Evolutionary conservation across 2,888 invertebrate species (phyloP), one percentile per base, ranked within the genome.

Genomic region (Dasysyrphus tricinctus): DNA sequence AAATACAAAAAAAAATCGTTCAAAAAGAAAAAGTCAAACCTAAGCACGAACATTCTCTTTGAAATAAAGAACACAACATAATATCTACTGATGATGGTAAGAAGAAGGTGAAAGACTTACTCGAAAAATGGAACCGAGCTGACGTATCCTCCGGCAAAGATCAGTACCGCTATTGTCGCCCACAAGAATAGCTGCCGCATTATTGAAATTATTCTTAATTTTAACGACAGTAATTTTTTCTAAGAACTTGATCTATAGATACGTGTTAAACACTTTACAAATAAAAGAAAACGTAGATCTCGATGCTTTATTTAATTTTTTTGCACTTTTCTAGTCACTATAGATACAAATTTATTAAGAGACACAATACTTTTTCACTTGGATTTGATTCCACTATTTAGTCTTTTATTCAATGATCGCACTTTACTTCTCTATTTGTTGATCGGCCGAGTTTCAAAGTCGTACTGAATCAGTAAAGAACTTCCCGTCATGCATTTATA

Each of bases 391-490:
- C n/a, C 49, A 57, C 61, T 59, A 24, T 51, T 2, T 19, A 19
- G 7, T 24, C 3, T 24, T 24, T 34, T 69, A 0, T 14, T 69
- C 5, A 37, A 16, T n/a, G 19, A 54, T 72, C 19, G 12, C 65
- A 72, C 81, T 72, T 44, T 56, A 72, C 81, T 72, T 44, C 44
- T 57, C n/a, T 70, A 47, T 49, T 42, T 76, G 85, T 80, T 85
- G 77, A 74, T 80, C 80, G 77, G 49, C 69, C 80, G 85, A 85
- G 80, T 80, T 69, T 78, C 69, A 80, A 85, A 85, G 73, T 85
- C 85, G 80, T 80, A 85, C 85, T 85, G 85, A 85, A 80, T 85
- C 77, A 44, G 74, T 69, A 59, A 56, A 85, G 85, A 85, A 80
- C 85, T 77, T 85, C 63, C 77, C 80, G 73, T 74, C 80, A 70